phyloP scores from a whole-genome alignment of 2,888 invertebrate species.

The Rotaria macrura region DNA sequence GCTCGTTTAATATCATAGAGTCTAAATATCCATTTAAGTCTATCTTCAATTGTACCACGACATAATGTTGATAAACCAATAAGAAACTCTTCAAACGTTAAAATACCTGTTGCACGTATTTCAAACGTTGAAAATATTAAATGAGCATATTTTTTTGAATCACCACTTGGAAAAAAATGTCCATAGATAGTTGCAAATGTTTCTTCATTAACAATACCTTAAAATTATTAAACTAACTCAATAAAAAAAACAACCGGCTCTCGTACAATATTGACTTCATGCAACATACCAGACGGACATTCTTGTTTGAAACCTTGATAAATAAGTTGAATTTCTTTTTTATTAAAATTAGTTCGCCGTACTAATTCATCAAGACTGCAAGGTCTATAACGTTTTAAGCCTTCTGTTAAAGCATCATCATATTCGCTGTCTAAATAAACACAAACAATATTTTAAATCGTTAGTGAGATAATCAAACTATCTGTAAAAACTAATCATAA shows the following conservation, averaged over 20 bases:
- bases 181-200: constrained; percentile 89
- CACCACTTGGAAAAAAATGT: constrained; percentile 94
- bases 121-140: constrained; percentile 86
- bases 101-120: constrained; percentile 76
- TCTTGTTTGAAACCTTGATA: constrained; percentile 93
- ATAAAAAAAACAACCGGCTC: background rate
- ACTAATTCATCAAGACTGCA: constrained; percentile 30
- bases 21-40: constrained; percentile 85
- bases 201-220: constrained; percentile 84
- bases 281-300: constrained; percentile 30
- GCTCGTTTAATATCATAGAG: constrained; percentile 85
- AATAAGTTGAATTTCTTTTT: constrained; percentile 74
- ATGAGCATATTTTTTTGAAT: constrained; percentile 79
- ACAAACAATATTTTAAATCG: no score
- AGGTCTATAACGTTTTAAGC: constrained; percentile 23
- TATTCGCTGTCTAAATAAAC: background rate
- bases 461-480: no score
- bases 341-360: constrained; percentile 57
- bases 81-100: constrained; percentile 87
- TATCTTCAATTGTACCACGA: constrained; percentile 79
- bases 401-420: background rate
- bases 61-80: constrained; percentile 81
- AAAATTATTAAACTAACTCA: constrained; percentile 50
- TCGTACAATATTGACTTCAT: no score
- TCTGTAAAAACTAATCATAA: no score